phyloP scores from a whole-genome alignment of 1,140 invertebrate species.

The Drosophila sproati region DNA sequence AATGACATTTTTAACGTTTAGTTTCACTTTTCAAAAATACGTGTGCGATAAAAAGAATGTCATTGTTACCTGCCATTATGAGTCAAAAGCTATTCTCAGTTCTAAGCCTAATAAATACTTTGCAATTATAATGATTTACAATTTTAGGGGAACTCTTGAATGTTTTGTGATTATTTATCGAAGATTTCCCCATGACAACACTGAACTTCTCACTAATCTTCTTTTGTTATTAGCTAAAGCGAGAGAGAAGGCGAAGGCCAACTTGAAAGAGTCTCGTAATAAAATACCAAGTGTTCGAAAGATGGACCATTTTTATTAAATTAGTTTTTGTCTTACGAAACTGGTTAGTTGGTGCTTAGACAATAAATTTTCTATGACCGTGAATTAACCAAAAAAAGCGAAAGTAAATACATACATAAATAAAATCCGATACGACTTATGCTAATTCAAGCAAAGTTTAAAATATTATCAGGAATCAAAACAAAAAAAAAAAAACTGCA shows the following conservation, averaged over 20 bases:
- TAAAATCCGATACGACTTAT: slow-evolving; percentile 3
- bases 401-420: slow-evolving; percentile 1
- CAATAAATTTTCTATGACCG: slow-evolving; percentile 9
- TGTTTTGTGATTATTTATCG: background rate
- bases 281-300: slow-evolving; percentile 6
- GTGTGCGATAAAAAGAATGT: background rate
- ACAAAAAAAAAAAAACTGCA: background rate
- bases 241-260: slow-evolving; percentile 11
- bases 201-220: background rate
- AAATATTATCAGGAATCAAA: no score
- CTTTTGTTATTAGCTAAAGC: background rate
- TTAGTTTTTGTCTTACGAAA: slow-evolving; percentile 9
- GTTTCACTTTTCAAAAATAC: background rate
- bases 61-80: no score
- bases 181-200: background rate
- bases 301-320: slow-evolving; percentile 9
- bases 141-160: background rate
- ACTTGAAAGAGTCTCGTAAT: background rate
- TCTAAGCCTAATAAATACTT: background rate
- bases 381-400: slow-evolving; percentile 14
- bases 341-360: slow-evolving; percentile 4
- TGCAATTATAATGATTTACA: slow-evolving; percentile 1
- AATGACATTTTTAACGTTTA: no score
- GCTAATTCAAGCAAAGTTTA: background rate
- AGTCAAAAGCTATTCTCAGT: background rate